These are phyloP conservation scores for Eupelmus urozonus DNA, from an alignment of 2,888 invertebrate species.

Conservation along the genomic window DNA sequence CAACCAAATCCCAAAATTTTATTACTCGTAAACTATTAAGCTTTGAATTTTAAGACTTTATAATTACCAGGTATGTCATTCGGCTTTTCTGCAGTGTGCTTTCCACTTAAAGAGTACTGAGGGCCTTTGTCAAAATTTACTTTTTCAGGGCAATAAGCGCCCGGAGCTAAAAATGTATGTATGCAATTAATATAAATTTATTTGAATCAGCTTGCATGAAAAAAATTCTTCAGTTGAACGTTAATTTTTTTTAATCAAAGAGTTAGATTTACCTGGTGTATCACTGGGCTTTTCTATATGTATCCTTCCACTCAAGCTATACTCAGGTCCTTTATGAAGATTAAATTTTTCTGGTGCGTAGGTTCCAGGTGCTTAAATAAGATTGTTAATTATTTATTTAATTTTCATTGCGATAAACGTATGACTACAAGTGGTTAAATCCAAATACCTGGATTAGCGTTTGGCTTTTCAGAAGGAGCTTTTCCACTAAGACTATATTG, in stretches of 20 bases:
- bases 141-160: conserved; percentile 63
- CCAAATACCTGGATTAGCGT: conserved; percentile 56
- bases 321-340: conserved; percentile 81
- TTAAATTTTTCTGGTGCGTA: conserved; percentile 80
- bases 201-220: no score
- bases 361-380: conserved; percentile 76
- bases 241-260: no score
- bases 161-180: no score
- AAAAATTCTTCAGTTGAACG: no score
- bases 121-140: conserved; percentile 80
- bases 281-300: conserved; percentile 40
- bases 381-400: neutral
- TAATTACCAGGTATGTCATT: conserved; percentile 80
- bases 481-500: conserved; percentile 66
- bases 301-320: conserved; percentile 81
- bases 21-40: no score
- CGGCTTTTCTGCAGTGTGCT: conserved; percentile 82
- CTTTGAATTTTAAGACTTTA: no score
- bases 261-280: conserved; percentile 40
- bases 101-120: conserved; percentile 87
- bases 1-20: no score
- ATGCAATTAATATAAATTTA: no score
- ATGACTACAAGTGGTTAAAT: neutral
- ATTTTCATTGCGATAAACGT: neutral
- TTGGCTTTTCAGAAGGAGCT: conserved; percentile 62